These are phyloP conservation scores for Crambe crambe DNA, from an alignment of 37 sponge, comb jelly and placozoan species.

Conservation along the genomic window DNA sequence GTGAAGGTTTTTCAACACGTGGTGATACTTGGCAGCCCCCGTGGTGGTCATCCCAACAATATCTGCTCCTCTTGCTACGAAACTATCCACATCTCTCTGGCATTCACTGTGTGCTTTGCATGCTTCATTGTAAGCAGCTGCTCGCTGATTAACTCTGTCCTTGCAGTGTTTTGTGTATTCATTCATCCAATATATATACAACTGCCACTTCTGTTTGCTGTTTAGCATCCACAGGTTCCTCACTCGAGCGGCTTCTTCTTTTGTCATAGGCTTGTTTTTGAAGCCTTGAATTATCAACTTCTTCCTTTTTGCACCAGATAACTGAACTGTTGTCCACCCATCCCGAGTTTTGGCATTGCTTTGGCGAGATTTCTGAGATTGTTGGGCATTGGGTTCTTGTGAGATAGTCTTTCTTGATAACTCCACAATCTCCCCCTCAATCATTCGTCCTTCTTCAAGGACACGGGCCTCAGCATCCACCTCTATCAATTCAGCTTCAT, in stretches of 20 bases:
- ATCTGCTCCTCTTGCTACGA: slow-evolving; percentile 52
- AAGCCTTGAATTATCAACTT: slow-evolving; percentile 38
- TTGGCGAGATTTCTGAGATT: not conserved
- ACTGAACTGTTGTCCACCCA: slow-evolving; percentile 50
- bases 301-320: slow-evolving; percentile 25
- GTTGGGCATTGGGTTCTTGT: not conserved
- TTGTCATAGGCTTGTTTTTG: slow-evolving; percentile 50
- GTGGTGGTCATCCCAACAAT: slow-evolving; percentile 95
- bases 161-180: slow-evolving; percentile 18
- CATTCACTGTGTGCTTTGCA: slow-evolving; percentile 24
- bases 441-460: slow-evolving; percentile 56
- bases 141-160: not conserved
- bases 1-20: slow-evolving; percentile 53
- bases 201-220: slow-evolving; percentile 45
- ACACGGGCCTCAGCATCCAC: slow-evolving; percentile 69
- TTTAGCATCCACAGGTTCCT: slow-evolving; percentile 28
- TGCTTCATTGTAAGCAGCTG: slow-evolving; percentile 26
- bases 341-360: not conserved
- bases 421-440: slow-evolving; percentile 63
- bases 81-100: slow-evolving; percentile 42
- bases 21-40: slow-evolving; percentile 86
- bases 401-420: not conserved
- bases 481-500: slow-evolving; percentile 14
- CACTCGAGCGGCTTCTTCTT: slow-evolving; percentile 27
- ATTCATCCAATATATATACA: slow-evolving; percentile 72